Evolutionary conservation across 2,797 vertebrate genomes (phyloP), one percentile per base, ranked within the genome.

Genomic region (Coreius guichenoti): DNA sequence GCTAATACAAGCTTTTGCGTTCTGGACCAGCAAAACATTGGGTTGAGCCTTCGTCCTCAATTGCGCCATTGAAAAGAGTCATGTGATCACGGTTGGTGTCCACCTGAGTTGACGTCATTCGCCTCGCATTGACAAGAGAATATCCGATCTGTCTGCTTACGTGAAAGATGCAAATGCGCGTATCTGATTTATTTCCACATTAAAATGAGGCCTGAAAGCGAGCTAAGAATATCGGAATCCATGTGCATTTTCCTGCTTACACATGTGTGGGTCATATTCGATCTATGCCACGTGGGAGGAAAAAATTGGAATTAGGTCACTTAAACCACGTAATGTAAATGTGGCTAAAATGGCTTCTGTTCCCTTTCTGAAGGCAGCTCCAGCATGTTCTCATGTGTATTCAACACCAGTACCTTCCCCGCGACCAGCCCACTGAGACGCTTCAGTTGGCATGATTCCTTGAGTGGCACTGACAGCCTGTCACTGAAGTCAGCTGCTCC

Each of bases 401-500:
- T 85, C 78, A 83, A 88, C 88, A 84, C 89, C 92, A 91, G 91
- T 88, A 87, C 90, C 91, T 90, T 86, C 86, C 61, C 76, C 89
- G 82, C 83, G 88, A 90, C 89, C 91, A 87, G 90, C 89, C 90
- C 84, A 56, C 29, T 21, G 81, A 91, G 90, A 93, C 72, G 88
- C 86, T 89, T 92, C 88, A 49, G 91, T 90, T 87, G 91, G 89
- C 90, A 82, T 56, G 87, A 89, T 92, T 90, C 89, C 91, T 83
- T 84, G 92, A 93, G 93, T 78, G 69, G 56, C 86, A 33, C 91
- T 93, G 93, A 92, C 93, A 92, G 91, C 90, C 90, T 91, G 92
- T 94, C 91, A 89, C 90, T 93, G 91, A 91, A 85, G 88, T 76
- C 87, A 83, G 87, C 90, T 89, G 75, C 89, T 91, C 87, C 90